phyloP scores from a whole-genome alignment of 2,888 invertebrate species.

The Pristionchus entomophagus region DNA sequence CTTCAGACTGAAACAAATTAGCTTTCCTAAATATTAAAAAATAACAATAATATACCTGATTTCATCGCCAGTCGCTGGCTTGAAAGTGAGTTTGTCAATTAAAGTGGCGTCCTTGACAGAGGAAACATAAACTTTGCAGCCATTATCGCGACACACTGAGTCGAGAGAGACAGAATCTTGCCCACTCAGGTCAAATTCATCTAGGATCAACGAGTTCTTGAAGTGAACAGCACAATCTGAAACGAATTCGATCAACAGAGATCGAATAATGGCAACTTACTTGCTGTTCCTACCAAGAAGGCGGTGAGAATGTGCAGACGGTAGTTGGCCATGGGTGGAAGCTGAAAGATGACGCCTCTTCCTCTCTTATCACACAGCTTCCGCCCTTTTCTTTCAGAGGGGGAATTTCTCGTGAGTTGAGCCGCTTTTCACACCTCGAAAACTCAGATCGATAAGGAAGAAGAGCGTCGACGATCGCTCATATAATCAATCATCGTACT shows the following conservation, averaged over 20 bases:
- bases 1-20: neutral
- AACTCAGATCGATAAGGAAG: neutral
- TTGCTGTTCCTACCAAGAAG: neutral
- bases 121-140: constrained; percentile 6
- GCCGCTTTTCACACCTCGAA: constrained; percentile 15
- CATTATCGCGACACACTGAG: neutral
- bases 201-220: neutral
- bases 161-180: neutral
- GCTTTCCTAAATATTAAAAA: neutral
- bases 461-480: too few relatives aligned
- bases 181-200: neutral
- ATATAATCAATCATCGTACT: too few relatives aligned
- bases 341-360: neutral
- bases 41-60: neutral
- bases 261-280: neutral
- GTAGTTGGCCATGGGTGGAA: neutral
- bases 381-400: neutral
- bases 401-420: neutral
- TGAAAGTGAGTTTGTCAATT: constrained; percentile 1
- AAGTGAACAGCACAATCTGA: neutral
- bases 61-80: neutral
- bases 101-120: neutral
- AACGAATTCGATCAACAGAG: too few relatives aligned
- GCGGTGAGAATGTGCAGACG: neutral
- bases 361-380: neutral